These are phyloP conservation scores for Homarus gammarus DNA, from an alignment of 2,888 invertebrate species.

Conservation along the genomic window DNA sequence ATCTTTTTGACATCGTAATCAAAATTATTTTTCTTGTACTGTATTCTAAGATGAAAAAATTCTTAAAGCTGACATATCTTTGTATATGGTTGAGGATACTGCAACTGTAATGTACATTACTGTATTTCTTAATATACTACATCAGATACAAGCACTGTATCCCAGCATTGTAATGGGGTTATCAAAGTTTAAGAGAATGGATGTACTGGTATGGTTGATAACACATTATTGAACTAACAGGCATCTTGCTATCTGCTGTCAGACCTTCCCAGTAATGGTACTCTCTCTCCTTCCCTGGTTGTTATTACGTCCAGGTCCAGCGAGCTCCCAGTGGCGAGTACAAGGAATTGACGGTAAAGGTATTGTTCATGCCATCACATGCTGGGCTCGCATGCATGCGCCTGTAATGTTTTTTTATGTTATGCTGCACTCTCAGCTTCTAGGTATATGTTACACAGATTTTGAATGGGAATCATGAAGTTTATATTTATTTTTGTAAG, in stretches of 20 bases:
- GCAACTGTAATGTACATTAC: no score
- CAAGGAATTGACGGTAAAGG: slow-evolving; percentile 62
- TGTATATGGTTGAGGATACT: no score
- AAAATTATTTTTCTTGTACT: no score
- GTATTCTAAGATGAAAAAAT: no score
- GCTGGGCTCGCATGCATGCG: not conserved
- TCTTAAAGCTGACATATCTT: no score
- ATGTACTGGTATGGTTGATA: not conserved
- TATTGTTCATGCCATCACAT: slow-evolving; percentile 25
- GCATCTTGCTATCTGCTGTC: not conserved
- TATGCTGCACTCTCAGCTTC: not conserved
- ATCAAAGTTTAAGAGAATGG: not conserved
- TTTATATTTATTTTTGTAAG: no score
- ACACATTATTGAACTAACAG: not conserved
- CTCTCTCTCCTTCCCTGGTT: slow-evolving; percentile 44
- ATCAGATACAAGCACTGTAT: not conserved
- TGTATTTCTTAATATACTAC: no score
- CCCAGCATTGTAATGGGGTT: not conserved
- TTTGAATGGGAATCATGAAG: not conserved
- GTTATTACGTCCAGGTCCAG: slow-evolving; percentile 57
- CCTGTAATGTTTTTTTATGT: not conserved
- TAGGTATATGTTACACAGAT: not conserved
- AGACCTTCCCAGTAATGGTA: not conserved
- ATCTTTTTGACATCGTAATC: no score
- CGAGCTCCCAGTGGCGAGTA: slow-evolving; percentile 74